Evolutionary conservation across 2,113 vertebrate genomes (phyloP), one percentile per base, ranked within the genome.

Genomic region (Grus americana): DNA sequence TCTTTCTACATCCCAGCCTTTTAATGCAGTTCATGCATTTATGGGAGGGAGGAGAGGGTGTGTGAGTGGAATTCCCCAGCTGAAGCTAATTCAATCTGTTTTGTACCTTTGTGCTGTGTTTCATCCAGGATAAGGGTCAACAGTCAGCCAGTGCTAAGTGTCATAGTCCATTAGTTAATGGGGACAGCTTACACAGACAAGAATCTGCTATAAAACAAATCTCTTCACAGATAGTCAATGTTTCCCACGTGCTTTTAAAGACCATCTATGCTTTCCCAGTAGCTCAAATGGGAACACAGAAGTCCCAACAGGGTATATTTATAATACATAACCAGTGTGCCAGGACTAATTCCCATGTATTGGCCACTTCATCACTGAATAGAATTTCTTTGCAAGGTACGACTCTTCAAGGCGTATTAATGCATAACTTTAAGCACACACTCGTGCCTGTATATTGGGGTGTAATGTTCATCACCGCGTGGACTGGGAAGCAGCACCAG

Each of bases 341-440:
- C 27, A 40, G 55, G 36, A 58, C 10, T 55, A 90, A 81, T 47
- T 42, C 3, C 10, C 13, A 22, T 11, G 4, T 24, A 12, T 7
- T 50, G 17, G 15, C 11, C 12, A 34, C 6, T 30, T 14, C 29
- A 67, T 23, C 7, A 19, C 20, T 7, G 22, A 88, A 34, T 38
- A 92, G 12, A 22, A 32, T 6, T 57, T 44, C 38, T 47, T 49
- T 59, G 26, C 38, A 61, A 57, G 42, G 32, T 17, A 34, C 40
- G 29, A 27, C 7, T 50, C 38, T 63, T 26, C 10, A 75, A 8
- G 3, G 46, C 32, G 19, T 30, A 23, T 34, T 34, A 50, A 40
- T 12, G 57, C 0, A 6, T n/a, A 62, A 40, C 68, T 36, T 61
- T 3, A n/a, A 55, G 10, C 30, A 27, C 0, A 0, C 12, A 11